Percentiles rank a stretch among this genome's conserved stretches.
Evolutionary conservation across 1,140 invertebrate species (phyloP).

Genomic region (Vanessa atalanta): DNA sequence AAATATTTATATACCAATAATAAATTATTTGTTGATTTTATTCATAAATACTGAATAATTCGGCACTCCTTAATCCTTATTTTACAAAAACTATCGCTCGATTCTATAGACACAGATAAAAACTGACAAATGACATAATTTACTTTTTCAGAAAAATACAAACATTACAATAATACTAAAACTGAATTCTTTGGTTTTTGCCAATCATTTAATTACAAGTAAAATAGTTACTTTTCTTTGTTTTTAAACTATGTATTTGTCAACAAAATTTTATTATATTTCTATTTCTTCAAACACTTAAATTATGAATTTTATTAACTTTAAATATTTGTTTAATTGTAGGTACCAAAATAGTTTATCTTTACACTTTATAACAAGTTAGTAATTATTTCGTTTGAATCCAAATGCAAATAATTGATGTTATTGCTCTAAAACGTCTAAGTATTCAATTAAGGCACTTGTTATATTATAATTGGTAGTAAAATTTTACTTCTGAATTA

Average conservation of each 20-base stretch:
- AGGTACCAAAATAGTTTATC: too few species aligned
- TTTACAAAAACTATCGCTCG: constrained; percentile 27
- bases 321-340: too few species aligned
- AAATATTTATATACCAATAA: neutral
- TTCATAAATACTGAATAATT: constrained; percentile 15
- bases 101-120: constrained; percentile 26
- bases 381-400: too few species aligned
- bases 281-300: too few species aligned
- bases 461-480: neutral
- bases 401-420: neutral
- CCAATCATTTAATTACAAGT: neutral
- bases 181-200: neutral
- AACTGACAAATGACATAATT: constrained; percentile 16
- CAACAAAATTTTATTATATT: too few species aligned
- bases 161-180: constrained; percentile 6
- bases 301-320: too few species aligned
- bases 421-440: neutral
- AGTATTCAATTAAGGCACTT: neutral
- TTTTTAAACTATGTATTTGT: too few species aligned
- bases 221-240: too few species aligned
- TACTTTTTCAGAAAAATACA: constrained; percentile 10
- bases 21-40: constrained; percentile 19
- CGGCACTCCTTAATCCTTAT: constrained; percentile 16
- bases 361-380: too few species aligned
- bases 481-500: neutral